Conservation (phyloP, 2,113 vertebrate species). For the Phocoena phocoena region DNA sequence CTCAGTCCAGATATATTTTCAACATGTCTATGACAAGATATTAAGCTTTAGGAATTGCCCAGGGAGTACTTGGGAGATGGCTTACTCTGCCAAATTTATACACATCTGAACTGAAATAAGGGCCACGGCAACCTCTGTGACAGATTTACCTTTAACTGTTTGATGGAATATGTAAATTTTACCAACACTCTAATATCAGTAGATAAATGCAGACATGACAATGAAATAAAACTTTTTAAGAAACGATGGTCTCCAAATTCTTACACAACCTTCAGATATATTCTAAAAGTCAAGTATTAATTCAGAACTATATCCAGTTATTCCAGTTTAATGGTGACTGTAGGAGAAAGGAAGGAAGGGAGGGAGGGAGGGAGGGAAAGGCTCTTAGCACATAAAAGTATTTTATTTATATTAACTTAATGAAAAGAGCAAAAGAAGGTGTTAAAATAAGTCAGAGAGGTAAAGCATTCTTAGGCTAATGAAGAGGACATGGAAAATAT, state of each 20-base stretch:
- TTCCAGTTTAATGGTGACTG: neutral
- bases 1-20: neutral
- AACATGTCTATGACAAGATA: neutral
- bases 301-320: neutral
- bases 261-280: neutral
- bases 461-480: neutral
- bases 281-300: neutral
- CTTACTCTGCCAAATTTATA: neutral
- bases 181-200: neutral
- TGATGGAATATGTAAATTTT: neutral
- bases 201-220: neutral
- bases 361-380: neutral
- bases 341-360: neutral
- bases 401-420: slow-evolving; percentile 25
- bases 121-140: neutral
- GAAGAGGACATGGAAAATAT: neutral
- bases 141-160: neutral
- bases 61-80: neutral
- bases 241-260: neutral
- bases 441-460: neutral
- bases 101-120: slow-evolving; percentile 13
- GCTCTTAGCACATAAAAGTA: neutral
- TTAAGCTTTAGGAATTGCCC: neutral
- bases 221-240: slow-evolving; percentile 30
- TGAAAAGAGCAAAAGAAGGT: neutral